These are phyloP conservation scores for Leucophenga maculata DNA, from an alignment of 2,888 invertebrate species.

Conservation along the genomic window DNA sequence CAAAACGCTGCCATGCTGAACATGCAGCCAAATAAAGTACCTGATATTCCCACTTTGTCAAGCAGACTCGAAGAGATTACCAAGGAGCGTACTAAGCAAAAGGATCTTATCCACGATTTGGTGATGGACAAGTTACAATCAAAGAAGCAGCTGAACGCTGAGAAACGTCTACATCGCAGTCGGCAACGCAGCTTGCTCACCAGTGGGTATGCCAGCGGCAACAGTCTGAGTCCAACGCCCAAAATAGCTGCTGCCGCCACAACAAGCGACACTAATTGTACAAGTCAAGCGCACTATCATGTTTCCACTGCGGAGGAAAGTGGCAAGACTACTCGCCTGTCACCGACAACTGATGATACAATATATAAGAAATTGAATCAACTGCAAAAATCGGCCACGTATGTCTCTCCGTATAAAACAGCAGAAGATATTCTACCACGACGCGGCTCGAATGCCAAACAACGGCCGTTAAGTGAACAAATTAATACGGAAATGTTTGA, in stretches of 20 bases:
- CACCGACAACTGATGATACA: slow-evolving; percentile 16
- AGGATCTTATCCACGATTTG: slow-evolving; percentile 86
- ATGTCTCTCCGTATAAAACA: slow-evolving; percentile 59
- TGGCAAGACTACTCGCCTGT: neutral
- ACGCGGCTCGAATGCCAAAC: slow-evolving; percentile 52
- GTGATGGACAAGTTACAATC: slow-evolving; percentile 85
- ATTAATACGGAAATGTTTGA: slow-evolving; percentile 48
- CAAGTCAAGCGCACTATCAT: slow-evolving; percentile 70
- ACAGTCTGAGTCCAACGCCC: slow-evolving; percentile 69
- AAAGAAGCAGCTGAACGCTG: slow-evolving; percentile 78
- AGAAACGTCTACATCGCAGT: slow-evolving; percentile 76
- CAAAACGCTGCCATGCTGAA: slow-evolving; percentile 33
- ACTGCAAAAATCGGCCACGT: slow-evolving; percentile 58
- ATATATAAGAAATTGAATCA: slow-evolving; percentile 54
- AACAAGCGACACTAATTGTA: slow-evolving; percentile 63
- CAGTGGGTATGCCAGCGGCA: slow-evolving; percentile 65
- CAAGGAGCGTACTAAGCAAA: slow-evolving; percentile 86
- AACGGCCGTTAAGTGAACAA: slow-evolving; percentile 70
- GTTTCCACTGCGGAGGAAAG: slow-evolving; percentile 57
- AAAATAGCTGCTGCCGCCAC: slow-evolving; percentile 65
- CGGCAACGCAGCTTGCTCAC: slow-evolving; percentile 73
- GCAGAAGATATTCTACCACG: slow-evolving; percentile 38
- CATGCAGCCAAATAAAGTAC: slow-evolving; percentile 55
- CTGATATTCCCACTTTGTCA: slow-evolving; percentile 75
- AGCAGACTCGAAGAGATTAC: slow-evolving; percentile 84